phyloP scores from a whole-genome alignment of 2,113 vertebrate species.

The Labeo catla region DNA sequence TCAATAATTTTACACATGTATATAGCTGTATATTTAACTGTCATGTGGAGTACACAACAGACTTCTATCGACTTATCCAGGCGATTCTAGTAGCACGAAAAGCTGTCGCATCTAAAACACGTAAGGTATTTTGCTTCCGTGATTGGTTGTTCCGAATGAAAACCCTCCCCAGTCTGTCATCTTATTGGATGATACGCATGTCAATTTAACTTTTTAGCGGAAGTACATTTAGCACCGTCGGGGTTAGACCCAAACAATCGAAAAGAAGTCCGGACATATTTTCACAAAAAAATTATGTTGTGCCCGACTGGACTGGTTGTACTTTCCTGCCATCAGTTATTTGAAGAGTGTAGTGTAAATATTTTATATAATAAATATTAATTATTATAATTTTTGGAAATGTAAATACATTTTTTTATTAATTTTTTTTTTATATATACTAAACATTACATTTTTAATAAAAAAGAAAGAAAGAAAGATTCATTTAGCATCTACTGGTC shows the following conservation, averaged over 20 bases:
- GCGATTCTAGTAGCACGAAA: background rate
- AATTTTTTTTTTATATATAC: background rate
- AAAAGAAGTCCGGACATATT: background rate
- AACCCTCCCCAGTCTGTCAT: background rate
- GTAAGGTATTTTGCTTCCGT: constrained; percentile 11
- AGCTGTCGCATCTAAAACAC: constrained; percentile 28
- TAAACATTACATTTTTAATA: background rate
- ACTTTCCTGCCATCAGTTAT: background rate
- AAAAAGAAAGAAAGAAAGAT: background rate
- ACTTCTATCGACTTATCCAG: background rate
- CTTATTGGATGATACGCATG: constrained; percentile 14
- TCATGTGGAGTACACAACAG: background rate
- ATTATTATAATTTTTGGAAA: background rate
- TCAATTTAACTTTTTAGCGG: background rate
- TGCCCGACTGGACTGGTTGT: background rate
- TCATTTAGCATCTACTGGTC: too few species aligned
- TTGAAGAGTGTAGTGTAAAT: background rate
- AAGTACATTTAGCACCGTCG: background rate
- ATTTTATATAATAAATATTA: background rate
- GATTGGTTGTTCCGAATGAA: constrained; percentile 41
- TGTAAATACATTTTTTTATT: background rate
- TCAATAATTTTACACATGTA: background rate
- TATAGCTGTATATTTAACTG: background rate
- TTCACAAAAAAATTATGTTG: background rate
- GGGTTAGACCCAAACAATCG: constrained; percentile 15